Conservation (phyloP, 2,113 vertebrate genomes). For the Phoxinus phoxinus region DNA sequence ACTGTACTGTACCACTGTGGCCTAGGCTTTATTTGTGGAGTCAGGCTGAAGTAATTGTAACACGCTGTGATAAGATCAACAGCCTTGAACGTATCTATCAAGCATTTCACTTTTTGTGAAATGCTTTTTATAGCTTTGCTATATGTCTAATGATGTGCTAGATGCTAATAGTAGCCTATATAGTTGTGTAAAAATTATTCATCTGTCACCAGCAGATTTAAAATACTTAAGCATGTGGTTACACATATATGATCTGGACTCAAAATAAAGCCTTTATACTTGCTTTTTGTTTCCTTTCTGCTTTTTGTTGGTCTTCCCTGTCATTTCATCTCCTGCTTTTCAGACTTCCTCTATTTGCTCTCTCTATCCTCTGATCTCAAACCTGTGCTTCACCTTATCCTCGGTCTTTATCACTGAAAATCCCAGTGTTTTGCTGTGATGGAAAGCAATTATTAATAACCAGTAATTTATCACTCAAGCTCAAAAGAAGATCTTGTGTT, state of each 20-base stretch:
- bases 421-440: background rate
- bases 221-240: no score
- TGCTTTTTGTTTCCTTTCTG: background rate
- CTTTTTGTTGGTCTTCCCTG: background rate
- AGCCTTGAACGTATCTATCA: background rate
- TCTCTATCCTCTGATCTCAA: background rate
- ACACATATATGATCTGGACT: background rate
- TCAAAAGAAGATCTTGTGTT: background rate
- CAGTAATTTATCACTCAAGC: background rate
- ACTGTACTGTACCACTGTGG: background rate
- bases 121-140: no score
- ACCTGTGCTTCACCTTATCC: background rate
- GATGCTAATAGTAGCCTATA: background rate
- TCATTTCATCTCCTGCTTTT: background rate
- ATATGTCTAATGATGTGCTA: background rate
- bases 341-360: background rate
- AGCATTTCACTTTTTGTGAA: background rate
- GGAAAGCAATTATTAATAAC: constrained; percentile 24
- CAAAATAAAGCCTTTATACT: background rate
- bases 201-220: background rate
- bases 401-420: background rate
- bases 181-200: background rate
- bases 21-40: background rate
- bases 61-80: background rate
- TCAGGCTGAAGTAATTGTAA: background rate